Percentiles rank a stretch among this genome's conserved stretches.
phyloP scores from a whole-genome alignment of 2,888 invertebrate genomes.

The Pycnomerus fuliginosus region DNA sequence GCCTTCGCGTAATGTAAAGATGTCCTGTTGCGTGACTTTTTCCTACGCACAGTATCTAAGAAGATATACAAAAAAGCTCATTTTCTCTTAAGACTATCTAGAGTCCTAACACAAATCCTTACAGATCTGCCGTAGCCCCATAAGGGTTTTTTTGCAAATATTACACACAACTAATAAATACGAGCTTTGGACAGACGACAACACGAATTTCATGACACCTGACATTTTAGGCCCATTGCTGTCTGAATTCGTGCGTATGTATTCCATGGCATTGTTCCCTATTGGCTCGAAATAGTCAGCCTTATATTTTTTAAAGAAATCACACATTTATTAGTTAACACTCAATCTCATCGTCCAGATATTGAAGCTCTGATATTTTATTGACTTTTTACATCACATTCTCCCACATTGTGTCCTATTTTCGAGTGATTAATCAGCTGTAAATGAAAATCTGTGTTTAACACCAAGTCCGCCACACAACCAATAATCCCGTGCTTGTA shows the following conservation, averaged over 20 bases:
- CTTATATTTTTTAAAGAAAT: constrained; percentile 44
- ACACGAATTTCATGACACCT: constrained; percentile 25
- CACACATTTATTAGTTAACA: constrained; percentile 43
- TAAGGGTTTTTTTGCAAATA: constrained; percentile 31
- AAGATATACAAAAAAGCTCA: constrained; percentile 36
- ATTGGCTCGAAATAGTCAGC: constrained; percentile 46
- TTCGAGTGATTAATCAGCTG: constrained; percentile 55
- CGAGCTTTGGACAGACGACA: constrained; percentile 30
- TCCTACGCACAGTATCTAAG: constrained; percentile 29
- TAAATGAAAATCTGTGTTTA: constrained; percentile 62
- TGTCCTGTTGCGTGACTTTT: constrained; percentile 24
- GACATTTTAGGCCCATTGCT: constrained; percentile 22
- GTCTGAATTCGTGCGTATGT: constrained; percentile 19
- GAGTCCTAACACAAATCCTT: constrained; percentile 49
- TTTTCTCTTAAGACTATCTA: constrained; percentile 42
- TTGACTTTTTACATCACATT: constrained; percentile 47
- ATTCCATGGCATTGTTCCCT: constrained; percentile 30
- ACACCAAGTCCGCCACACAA: constrained; percentile 63
- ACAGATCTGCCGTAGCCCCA: constrained; percentile 31
- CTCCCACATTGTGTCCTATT: constrained; percentile 53
- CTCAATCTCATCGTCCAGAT: constrained; percentile 20
- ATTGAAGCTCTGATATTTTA: too few relatives aligned
- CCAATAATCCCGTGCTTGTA: constrained; percentile 61
- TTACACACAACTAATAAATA: constrained; percentile 39
- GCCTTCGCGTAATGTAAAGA: constrained; percentile 16